phyloP scores from a whole-genome alignment of 2,797 vertebrate species.

The Galago senegalensis region DNA sequence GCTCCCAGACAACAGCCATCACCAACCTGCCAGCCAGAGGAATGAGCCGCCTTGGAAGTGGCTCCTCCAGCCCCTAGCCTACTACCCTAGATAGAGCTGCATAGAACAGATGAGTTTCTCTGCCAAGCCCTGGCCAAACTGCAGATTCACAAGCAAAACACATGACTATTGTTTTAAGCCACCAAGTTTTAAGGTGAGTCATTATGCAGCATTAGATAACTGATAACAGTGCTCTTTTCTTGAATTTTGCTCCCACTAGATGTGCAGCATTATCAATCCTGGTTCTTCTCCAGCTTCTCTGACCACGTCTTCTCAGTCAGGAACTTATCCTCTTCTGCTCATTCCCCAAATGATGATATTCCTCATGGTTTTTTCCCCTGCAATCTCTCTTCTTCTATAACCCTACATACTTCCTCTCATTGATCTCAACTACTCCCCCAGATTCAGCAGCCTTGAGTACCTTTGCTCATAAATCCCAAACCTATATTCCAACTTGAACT shows the following conservation, averaged over 20 bases:
- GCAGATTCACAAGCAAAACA: neutral
- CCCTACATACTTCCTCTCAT: neutral
- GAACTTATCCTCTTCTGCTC: neutral
- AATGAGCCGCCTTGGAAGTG: neutral
- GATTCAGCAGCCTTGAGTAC: neutral
- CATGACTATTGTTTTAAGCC: neutral
- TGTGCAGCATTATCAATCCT: neutral
- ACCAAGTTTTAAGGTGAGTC: neutral
- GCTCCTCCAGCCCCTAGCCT: neutral
- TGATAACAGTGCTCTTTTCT: neutral
- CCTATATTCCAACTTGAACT: neutral
- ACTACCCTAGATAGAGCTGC: neutral
- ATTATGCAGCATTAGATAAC: no score
- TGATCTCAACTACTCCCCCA: neutral
- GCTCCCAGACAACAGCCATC: neutral
- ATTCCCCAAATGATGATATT: rapidly evolving
- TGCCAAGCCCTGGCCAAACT: neutral
- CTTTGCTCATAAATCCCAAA: neutral
- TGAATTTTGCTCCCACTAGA: neutral
- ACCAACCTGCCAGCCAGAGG: neutral
- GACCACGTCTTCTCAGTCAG: neutral
- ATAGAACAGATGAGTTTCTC: neutral
- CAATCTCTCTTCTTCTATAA: neutral
- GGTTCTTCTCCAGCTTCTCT: neutral
- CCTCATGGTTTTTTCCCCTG: neutral